Evolutionary conservation across 2,797 vertebrate genomes (phyloP).

Genomic region (Epinephelus awoara): DNA sequence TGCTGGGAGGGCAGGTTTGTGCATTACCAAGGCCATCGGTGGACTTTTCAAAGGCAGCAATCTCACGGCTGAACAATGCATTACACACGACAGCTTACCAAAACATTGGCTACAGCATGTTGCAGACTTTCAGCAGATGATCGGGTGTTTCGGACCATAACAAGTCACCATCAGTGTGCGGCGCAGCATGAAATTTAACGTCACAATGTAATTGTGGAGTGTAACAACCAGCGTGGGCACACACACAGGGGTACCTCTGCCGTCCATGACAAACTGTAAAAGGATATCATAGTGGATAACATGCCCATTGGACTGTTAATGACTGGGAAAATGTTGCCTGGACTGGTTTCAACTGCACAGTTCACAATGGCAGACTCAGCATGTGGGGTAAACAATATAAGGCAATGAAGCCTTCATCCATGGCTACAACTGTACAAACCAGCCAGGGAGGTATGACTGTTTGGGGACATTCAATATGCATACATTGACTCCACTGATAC

Average conservation of each 20-base stretch:
- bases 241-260: neutral
- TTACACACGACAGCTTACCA: neutral
- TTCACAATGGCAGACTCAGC: neutral
- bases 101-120: neutral
- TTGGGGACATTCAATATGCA: neutral
- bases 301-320: constrained; percentile 11
- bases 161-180: neutral
- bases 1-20: neutral
- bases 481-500: neutral
- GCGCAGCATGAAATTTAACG: neutral
- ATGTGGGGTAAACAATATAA: constrained; percentile 12
- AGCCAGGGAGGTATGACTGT: neutral
- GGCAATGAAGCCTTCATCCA: neutral
- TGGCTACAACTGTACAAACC: neutral
- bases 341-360: neutral
- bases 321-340: constrained; percentile 3
- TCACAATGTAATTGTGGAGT: constrained; percentile 4
- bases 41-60: neutral
- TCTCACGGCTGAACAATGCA: constrained; percentile 1
- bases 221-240: neutral
- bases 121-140: neutral
- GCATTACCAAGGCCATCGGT: neutral
- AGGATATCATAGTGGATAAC: neutral
- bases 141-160: neutral
- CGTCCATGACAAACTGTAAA: constrained; percentile 6